Evolutionary conservation across 2,797 vertebrate species (phyloP).

Genomic region (Nannoperca obscura): DNA sequence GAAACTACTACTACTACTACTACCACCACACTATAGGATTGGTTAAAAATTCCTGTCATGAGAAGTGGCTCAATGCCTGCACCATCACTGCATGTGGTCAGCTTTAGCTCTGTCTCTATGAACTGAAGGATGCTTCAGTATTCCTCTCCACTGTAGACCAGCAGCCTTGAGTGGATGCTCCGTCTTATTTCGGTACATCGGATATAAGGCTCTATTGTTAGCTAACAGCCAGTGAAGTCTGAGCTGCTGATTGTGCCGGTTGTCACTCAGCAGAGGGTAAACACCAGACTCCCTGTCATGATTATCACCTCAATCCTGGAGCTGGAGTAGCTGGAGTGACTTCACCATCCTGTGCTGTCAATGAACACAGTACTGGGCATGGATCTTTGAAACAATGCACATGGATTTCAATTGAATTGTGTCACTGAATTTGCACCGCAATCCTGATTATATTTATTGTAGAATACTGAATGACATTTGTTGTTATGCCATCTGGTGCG

Average conservation of each 20-base stretch:
- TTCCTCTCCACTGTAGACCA: neutral
- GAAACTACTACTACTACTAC: no score
- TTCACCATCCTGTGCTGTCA: constrained; percentile 30
- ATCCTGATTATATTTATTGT: neutral
- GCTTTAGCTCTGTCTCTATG: neutral
- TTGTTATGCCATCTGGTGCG: constrained; percentile 37
- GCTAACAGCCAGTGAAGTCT: constrained; percentile 30
- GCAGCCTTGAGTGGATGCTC: constrained; percentile 35
- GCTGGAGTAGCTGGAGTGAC: constrained; percentile 28
- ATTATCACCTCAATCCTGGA: constrained; percentile 39
- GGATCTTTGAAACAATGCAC: neutral
- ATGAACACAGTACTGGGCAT: neutral
- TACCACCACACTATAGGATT: neutral
- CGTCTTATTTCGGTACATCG: constrained; percentile 24
- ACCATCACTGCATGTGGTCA: neutral
- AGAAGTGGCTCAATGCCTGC: neutral
- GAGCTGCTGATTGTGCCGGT: constrained; percentile 61
- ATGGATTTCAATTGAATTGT: neutral
- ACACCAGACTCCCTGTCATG: constrained; percentile 44
- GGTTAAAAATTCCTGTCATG: neutral
- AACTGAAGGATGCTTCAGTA: neutral
- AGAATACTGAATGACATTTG: neutral
- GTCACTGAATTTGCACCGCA: neutral
- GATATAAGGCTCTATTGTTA: constrained; percentile 25
- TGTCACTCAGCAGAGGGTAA: constrained; percentile 66